Evolutionary conservation across 2,888 invertebrate genomes (phyloP), one percentile per base, ranked within the genome.

Genomic region (Drosophila pseudotakahashii): DNA sequence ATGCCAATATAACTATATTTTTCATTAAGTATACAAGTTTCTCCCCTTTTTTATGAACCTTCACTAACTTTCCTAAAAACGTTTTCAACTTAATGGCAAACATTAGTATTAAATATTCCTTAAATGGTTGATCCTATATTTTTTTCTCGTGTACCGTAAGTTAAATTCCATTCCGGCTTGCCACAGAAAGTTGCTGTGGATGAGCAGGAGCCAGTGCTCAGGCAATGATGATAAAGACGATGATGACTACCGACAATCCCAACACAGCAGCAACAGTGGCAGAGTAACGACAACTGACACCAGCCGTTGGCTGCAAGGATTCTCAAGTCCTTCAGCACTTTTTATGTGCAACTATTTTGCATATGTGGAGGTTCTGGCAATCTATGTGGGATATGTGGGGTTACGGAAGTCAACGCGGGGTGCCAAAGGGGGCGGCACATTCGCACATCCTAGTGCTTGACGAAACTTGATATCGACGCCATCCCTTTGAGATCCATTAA

Each of bases 131-230:
- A 1, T 7, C 1, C 30, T 7, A 7, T 7, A 7, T 0, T 47
- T 54, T 19, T 57, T 62, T 32, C 36, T 14, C 50, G 67, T 64
- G 69, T 34, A 53, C 67, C 63, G 68, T 70, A 88, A 89, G 90
- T 90, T 90, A 90, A 90, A 89, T 89, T 90, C 79, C 81, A 89
- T 89, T 90, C 90, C 91, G 87, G 89, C 79, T 82, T 77, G 30
- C 60, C 52, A 37, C 59, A 53, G 16, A 55, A 32, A 61, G 59
- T 36, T 68, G n/a, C 71, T 47, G 53, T 26, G 52, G 61, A 36
- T 45, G 57, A 54, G 47, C 52, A 32, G 23, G 39, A 47, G 23
- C 39, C 54, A 37, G 55, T 57, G 50, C 51, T 32, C 42, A 39
- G 11, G 62, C 36, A 11, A 60, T 53, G 47, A 50, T 41, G 55